A percentile compares a stretch with the other conserved stretches of the same genome.
Conservation (phyloP, 2,888 invertebrate genomes). For the Aromia moschata region DNA sequence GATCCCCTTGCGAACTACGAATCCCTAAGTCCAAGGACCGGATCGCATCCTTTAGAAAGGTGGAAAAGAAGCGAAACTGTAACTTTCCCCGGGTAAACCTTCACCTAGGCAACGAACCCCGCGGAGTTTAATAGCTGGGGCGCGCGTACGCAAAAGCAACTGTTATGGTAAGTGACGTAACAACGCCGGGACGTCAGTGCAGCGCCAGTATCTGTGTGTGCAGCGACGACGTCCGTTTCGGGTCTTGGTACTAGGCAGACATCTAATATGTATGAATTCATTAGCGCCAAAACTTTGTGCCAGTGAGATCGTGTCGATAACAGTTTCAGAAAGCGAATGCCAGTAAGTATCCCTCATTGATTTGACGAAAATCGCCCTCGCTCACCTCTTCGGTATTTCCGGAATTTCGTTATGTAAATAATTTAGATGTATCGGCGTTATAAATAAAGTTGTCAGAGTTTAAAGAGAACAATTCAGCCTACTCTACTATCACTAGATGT, state of each 20-base stretch:
- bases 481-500: no score
- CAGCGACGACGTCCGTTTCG: constrained; percentile 32
- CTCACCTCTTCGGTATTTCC: no score
- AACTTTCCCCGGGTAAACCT: constrained; percentile 26
- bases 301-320: constrained; percentile 6
- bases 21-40: constrained; percentile 6
- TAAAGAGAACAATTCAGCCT: no score
- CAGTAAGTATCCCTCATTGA: constrained; percentile 12
- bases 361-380: no score
- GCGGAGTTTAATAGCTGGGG: constrained; percentile 29
- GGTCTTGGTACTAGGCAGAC: constrained; percentile 30
- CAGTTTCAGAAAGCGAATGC: neutral
- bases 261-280: constrained; percentile 50
- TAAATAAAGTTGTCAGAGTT: no score
- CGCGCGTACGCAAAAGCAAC: constrained; percentile 36
- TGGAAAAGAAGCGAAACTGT: constrained; percentile 20
- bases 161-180: constrained; percentile 48
- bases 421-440: no score
- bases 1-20: constrained; percentile 1
- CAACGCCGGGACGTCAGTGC: constrained; percentile 54
- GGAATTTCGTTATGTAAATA: no score
- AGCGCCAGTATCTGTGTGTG: constrained; percentile 41
- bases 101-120: constrained; percentile 26
- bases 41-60: constrained; percentile 17
- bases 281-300: constrained; percentile 36